Evolutionary conservation across 2,888 invertebrate species (phyloP).

Genomic region (Plutella xylostella): DNA sequence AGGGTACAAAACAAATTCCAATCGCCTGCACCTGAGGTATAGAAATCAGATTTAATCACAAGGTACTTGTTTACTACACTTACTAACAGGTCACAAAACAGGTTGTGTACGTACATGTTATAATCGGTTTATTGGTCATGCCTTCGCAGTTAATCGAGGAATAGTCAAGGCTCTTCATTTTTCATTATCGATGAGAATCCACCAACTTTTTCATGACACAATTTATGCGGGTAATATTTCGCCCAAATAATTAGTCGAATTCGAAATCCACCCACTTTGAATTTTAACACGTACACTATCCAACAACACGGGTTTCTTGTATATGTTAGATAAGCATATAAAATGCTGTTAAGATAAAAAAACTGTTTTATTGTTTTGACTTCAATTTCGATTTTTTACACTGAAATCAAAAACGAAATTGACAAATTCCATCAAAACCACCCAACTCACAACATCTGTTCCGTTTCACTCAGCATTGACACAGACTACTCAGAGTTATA

Average conservation of each 20-base stretch:
- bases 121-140: slow-evolving; percentile 78
- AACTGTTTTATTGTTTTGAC: slow-evolving; percentile 17
- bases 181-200: slow-evolving; percentile 56
- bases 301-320: not conserved
- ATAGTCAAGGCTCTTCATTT: slow-evolving; percentile 72
- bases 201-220: slow-evolving; percentile 52
- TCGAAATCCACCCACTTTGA: slow-evolving; percentile 59
- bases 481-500: no score
- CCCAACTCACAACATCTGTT: slow-evolving; percentile 41
- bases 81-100: slow-evolving; percentile 1
- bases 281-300: slow-evolving; percentile 8
- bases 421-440: slow-evolving; percentile 40
- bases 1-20: slow-evolving; percentile 86
- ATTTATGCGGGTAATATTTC: slow-evolving; percentile 31
- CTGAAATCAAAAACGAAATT: slow-evolving; percentile 35
- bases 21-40: slow-evolving; percentile 83
- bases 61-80: not conserved
- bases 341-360: not conserved
- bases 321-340: no score
- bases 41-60: not conserved
- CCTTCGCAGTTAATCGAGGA: slow-evolving; percentile 58
- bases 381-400: slow-evolving; percentile 25
- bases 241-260: slow-evolving; percentile 28
- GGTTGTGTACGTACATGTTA: slow-evolving; percentile 74
- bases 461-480: slow-evolving; percentile 22